Evolutionary conservation across 2,797 vertebrate genomes (phyloP).

Genomic region (Gymnocypris eckloni): DNA sequence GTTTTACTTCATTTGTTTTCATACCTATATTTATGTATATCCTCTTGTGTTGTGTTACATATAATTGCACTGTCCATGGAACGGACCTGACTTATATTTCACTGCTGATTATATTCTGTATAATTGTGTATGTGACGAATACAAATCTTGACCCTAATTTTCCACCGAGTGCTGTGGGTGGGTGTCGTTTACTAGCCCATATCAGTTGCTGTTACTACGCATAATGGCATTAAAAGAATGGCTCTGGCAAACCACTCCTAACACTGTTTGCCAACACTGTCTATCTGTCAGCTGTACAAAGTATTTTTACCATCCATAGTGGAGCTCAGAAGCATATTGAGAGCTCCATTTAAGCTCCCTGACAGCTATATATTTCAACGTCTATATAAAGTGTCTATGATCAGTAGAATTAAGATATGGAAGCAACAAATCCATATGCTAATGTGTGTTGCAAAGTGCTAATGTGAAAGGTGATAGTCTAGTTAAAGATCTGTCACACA

Average conservation of each 20-base stretch:
- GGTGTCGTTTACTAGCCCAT: background rate
- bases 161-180: background rate
- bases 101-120: no score
- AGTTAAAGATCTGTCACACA: constrained; percentile 10
- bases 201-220: constrained; percentile 14
- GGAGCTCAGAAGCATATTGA: background rate
- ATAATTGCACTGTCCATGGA: no score
- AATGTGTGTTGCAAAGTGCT: constrained; percentile 26
- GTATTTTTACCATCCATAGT: constrained; percentile 27
- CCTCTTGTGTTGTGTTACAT: no score
- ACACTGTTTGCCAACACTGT: constrained; percentile 20
- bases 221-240: constrained; percentile 30
- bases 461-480: constrained; percentile 43
- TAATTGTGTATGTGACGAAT: no score
- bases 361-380: constrained; percentile 5
- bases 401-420: background rate
- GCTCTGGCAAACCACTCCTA: constrained; percentile 2
- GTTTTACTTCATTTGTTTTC: no score
- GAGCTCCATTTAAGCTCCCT: background rate
- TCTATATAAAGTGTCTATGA: constrained; percentile 12
- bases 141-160: background rate
- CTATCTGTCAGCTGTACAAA: background rate
- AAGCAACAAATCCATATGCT: constrained; percentile 22
- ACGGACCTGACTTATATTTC: no score
- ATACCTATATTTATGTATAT: no score